These are phyloP conservation scores for Ovis aries DNA, from an alignment of 2,113 vertebrate species.

Conservation along the genomic window ARS-UI_Ramb_v3.0 NC_056066.1:76753501-76754000, in stretches of 20 bases:
- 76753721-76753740: neutral
- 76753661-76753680: neutral
- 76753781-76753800: neutral
- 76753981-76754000: neutral
- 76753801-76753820: neutral
- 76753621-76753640: neutral
- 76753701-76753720: neutral
- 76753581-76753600: neutral
- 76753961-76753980: neutral
- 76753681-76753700: fast-evolving
- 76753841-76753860: neutral
- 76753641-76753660: neutral
- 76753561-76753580: neutral
- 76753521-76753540: too few species aligned
- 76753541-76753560: neutral
- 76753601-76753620: neutral
- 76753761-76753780: neutral
- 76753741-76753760: neutral
- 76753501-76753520: neutral
- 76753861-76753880: neutral
- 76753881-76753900: neutral
- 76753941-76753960: neutral
- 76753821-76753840: neutral
- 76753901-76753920: neutral
- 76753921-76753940: fast-evolving